These are phyloP conservation scores for Nymphalis polychloros DNA, from an alignment of 2,888 invertebrate genomes.

Conservation along the genomic window DNA sequence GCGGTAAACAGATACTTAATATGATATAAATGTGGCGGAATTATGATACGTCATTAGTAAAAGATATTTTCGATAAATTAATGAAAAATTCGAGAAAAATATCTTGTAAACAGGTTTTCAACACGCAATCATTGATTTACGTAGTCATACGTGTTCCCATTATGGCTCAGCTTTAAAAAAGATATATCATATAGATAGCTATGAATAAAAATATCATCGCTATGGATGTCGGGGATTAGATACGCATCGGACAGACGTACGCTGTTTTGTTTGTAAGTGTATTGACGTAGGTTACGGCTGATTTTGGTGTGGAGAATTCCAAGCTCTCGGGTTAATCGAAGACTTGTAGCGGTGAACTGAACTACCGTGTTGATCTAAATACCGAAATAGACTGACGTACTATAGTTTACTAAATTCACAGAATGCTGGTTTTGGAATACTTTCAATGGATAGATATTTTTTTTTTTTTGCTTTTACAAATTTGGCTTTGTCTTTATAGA, in stretches of 20 bases:
- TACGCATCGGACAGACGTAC: slow-evolving; percentile 46
- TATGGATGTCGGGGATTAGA: slow-evolving; percentile 9
- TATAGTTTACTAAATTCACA: neutral
- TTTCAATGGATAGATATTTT: neutral
- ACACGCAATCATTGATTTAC: no score
- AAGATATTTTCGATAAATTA: no score
- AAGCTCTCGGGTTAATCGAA: slow-evolving; percentile 17
- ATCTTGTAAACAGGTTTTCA: no score
- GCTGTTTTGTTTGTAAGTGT: slow-evolving; percentile 33
- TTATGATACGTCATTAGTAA: no score
- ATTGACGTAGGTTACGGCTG: slow-evolving; percentile 44
- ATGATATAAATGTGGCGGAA: no score
- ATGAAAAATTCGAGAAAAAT: no score
- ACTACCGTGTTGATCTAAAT: slow-evolving; percentile 20
- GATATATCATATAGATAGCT: neutral
- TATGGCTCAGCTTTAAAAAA: neutral
- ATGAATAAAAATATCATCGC: no score
- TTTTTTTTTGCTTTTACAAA: no score
- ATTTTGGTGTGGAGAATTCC: slow-evolving; percentile 24
- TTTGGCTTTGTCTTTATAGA: neutral
- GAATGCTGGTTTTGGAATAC: neutral
- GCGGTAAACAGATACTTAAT: no score
- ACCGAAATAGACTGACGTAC: slow-evolving; percentile 21
- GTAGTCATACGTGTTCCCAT: no score
- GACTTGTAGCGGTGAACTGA: neutral